A percentile compares a stretch with the other conserved stretches of the same genome.
Conservation (phyloP, 2,797 vertebrate species). For the Labeo calbasu region DNA sequence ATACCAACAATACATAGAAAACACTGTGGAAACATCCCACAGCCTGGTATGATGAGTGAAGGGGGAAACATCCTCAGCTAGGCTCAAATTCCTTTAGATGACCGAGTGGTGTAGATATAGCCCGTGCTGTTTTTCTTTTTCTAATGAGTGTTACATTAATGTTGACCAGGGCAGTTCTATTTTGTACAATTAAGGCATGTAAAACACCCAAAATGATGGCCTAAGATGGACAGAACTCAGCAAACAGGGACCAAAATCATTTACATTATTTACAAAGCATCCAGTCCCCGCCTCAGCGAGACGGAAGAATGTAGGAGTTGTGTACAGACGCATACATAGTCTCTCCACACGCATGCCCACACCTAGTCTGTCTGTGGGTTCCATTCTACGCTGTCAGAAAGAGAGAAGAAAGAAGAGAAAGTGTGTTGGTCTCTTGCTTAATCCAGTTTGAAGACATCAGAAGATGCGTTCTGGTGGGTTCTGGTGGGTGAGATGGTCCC, state of each 20-base stretch:
- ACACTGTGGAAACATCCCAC: slow-evolving; percentile 20
- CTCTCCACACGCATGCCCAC: slow-evolving; percentile 8
- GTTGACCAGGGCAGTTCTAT: slow-evolving; percentile 35
- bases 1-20: slow-evolving; percentile 46
- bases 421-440: slow-evolving; percentile 7
- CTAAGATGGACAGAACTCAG: slow-evolving; percentile 47
- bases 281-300: slow-evolving; percentile 25
- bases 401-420: not conserved
- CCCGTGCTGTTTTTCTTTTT: not conserved
- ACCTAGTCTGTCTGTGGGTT: slow-evolving; percentile 4
- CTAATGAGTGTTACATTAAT: not conserved
- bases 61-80: slow-evolving; percentile 7
- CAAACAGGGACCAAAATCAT: slow-evolving; percentile 38
- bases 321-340: slow-evolving; percentile 8
- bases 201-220: slow-evolving; percentile 38
- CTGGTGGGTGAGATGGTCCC: slow-evolving; percentile 25
- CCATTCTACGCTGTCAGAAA: not conserved
- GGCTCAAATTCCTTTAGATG: slow-evolving; percentile 5
- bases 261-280: slow-evolving; percentile 60
- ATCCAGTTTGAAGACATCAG: not conserved
- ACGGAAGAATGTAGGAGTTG: slow-evolving; percentile 11
- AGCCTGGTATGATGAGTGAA: slow-evolving; percentile 34
- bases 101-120: not conserved
- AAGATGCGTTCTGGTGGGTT: not conserved
- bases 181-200: slow-evolving; percentile 63